Conservation (phyloP, 2,888 invertebrate species). For the Alitta virens region DNA sequence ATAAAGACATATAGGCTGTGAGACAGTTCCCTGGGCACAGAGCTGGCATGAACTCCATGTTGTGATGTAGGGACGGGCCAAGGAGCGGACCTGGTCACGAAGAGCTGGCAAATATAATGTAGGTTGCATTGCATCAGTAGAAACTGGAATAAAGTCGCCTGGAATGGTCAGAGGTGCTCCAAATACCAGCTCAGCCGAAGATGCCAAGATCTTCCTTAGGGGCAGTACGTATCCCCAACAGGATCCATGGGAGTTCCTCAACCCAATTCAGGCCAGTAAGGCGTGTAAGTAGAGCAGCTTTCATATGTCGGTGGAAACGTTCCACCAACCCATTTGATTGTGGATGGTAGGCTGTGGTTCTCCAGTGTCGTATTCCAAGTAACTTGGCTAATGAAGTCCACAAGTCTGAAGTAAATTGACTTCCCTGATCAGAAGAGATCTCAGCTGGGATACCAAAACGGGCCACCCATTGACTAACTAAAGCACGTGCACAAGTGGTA, state of each 20-base stretch:
- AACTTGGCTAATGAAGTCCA: slow-evolving; percentile 21
- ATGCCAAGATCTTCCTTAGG: slow-evolving; percentile 37
- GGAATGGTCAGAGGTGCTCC: slow-evolving; percentile 31
- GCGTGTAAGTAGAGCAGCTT: slow-evolving; percentile 43
- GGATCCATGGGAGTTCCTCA: slow-evolving; percentile 39
- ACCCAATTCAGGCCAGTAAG: slow-evolving; percentile 33
- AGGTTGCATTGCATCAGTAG: no score
- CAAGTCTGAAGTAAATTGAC: slow-evolving; percentile 36
- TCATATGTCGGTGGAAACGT: slow-evolving; percentile 54
- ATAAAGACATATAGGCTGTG: no score
- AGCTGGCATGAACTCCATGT: no score
- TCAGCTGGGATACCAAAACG: slow-evolving; percentile 41
- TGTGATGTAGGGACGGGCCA: no score
- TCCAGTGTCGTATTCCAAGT: slow-evolving; percentile 7
- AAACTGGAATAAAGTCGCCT: no score
- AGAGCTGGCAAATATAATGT: no score
- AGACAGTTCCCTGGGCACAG: no score
- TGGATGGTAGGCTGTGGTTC: slow-evolving; percentile 14
- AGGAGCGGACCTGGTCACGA: no score
- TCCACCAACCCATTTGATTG: slow-evolving; percentile 55
- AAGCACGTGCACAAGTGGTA: slow-evolving; percentile 47
- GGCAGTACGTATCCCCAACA: slow-evolving; percentile 41
- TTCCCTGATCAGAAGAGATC: slow-evolving; percentile 46
- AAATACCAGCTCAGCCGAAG: slow-evolving; percentile 45
- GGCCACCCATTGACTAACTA: slow-evolving; percentile 54